phyloP scores from a whole-genome alignment of 2,888 invertebrate genomes.

The Hanleya hanleyi region DNA sequence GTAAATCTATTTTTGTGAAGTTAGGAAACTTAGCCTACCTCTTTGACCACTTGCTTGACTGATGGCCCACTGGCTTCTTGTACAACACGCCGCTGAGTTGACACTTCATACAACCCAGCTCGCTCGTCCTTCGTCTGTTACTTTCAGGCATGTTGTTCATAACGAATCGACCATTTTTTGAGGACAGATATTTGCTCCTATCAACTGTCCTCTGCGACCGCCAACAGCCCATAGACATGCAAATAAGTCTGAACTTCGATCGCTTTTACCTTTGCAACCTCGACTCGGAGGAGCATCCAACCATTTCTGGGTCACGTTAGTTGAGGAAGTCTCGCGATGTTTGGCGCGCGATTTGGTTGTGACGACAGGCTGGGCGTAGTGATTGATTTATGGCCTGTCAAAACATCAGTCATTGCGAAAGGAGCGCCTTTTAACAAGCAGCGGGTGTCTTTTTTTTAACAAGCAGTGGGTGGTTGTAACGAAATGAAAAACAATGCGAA shows the following conservation, averaged over 20 bases:
- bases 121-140: neutral
- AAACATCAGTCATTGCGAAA: no score
- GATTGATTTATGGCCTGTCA: no score
- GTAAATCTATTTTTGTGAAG: neutral
- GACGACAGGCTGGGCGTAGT: no score
- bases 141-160: slow-evolving; percentile 6
- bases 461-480: no score
- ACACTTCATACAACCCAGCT: neutral
- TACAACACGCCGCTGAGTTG: neutral
- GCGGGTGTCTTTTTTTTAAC: no score
- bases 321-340: neutral
- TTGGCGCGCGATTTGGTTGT: no score
- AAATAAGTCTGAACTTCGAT: slow-evolving; percentile 2
- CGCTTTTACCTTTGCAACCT: no score
- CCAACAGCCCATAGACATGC: slow-evolving; percentile 10
- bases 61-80: neutral
- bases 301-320: neutral
- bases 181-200: neutral
- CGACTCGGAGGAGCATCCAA: no score
- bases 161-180: slow-evolving; percentile 8
- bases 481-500: no score
- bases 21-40: no score
- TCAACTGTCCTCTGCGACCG: neutral
- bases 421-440: no score
- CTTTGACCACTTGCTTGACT: slow-evolving; percentile 7